These are phyloP conservation scores for Ctenosaura bakeri DNA, from an alignment of 2,797 vertebrate species.

Conservation along the genomic window DNA sequence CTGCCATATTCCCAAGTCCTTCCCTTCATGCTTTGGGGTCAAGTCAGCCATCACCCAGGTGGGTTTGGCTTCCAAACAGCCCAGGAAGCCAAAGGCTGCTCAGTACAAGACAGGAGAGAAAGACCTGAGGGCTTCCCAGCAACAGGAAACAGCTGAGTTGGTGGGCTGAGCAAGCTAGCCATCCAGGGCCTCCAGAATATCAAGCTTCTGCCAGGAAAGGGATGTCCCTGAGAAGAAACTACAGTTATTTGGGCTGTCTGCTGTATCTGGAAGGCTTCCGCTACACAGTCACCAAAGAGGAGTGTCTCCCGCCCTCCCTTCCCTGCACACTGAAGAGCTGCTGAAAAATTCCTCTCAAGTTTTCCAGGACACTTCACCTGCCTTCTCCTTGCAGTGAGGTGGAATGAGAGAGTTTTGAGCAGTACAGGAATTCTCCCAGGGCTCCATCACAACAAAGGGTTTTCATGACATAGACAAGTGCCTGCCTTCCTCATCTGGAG, in stretches of 20 bases:
- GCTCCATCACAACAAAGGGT: background rate
- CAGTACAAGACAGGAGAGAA: background rate
- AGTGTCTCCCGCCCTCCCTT: too few relatives aligned
- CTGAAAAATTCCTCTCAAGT: background rate
- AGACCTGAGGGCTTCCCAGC: background rate
- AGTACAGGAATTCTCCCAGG: background rate
- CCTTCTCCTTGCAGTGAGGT: background rate
- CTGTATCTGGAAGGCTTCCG: background rate
- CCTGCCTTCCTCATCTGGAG: background rate
- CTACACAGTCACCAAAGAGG: too few relatives aligned
- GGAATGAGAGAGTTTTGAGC: background rate
- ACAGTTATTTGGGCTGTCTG: too few relatives aligned
- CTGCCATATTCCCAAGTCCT: too few relatives aligned
- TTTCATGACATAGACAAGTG: background rate
- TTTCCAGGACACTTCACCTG: background rate
- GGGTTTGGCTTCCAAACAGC: background rate
- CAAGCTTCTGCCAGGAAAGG: background rate
- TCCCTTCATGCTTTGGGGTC: too few relatives aligned
- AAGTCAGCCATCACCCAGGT: too few relatives aligned
- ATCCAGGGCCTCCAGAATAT: background rate
- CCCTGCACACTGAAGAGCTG: background rate
- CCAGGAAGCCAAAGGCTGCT: background rate
- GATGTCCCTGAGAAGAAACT: rapidly evolving
- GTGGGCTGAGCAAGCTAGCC: background rate
- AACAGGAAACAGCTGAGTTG: background rate